These are phyloP conservation scores for Caenorhabditis remanei DNA, from an alignment of 1,140 invertebrate genomes.

Conservation along the genomic window DNA sequence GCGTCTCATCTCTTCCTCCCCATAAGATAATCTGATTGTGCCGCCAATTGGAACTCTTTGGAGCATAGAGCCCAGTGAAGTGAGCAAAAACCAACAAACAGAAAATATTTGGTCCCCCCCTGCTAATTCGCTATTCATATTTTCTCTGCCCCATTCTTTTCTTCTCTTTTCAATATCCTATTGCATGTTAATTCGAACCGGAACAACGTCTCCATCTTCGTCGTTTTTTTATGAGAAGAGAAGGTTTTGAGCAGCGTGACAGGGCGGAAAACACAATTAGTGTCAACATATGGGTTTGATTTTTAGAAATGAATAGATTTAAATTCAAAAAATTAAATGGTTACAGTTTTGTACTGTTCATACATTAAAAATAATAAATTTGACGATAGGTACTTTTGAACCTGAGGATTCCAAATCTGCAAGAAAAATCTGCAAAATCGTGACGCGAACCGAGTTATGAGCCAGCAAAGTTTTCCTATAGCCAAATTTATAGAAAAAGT, in stretches of 20 bases:
- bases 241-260: background rate
- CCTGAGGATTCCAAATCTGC: too few relatives aligned
- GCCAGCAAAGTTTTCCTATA: too few relatives aligned
- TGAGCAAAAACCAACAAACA: slow-evolving; percentile 21
- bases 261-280: background rate
- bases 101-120: background rate
- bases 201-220: slow-evolving; percentile 34
- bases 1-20: background rate
- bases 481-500: too few relatives aligned
- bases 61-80: slow-evolving; percentile 9
- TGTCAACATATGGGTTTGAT: too few relatives aligned
- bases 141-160: background rate
- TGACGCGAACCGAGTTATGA: too few relatives aligned
- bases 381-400: too few relatives aligned
- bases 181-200: slow-evolving; percentile 33
- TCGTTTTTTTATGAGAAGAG: background rate
- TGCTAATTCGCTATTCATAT: slow-evolving; percentile 46
- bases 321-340: too few relatives aligned
- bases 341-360: too few relatives aligned
- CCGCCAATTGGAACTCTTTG: slow-evolving; percentile 39
- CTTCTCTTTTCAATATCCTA: background rate
- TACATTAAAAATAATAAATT: too few relatives aligned
- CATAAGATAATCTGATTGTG: slow-evolving; percentile 32
- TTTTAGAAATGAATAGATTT: too few relatives aligned
- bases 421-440: too few relatives aligned